Base-by-base conservation (phyloP, 2,888 invertebrate species). In the Drosophila cracens region DNA sequence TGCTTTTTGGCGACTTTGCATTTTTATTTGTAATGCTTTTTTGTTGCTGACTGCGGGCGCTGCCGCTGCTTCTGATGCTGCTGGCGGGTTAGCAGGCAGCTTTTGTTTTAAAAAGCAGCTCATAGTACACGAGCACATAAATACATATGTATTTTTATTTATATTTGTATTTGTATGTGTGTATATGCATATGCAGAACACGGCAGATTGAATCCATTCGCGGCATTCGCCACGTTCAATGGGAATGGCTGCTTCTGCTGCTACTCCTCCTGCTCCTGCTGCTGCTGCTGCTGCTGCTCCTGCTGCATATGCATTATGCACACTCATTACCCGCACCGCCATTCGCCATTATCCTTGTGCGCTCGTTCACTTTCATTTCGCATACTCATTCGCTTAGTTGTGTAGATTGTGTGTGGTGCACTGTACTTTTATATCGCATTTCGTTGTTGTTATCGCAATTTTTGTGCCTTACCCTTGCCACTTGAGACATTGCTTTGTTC, bases 361-460 rank as follows among this genome's bases (percentile, higher is more conserved):
- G 82, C 89, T 89, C 87, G 88, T 89, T 90, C 90, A 88, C 87
- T 88, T 88, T 90, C 90, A 88, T 88, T 88, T 89, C 76, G 74
- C 88, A 82, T 85, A 81, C 81, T 69, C 76, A 78, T 68, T 74
- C 76, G 74, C 69, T 69, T 67, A 36, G 56, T 58, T 75, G 40
- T 74, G 58, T 59, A 58, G 27, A 54, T 48, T 66, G 58, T 60
- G 61, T 62, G 36, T 74, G 61, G 63, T 74, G 77, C 68, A 81
- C 74, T 81, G 82, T 81, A 81, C 75, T 80, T 75, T 57, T 81
- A 58, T 71, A 67, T 70, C 62, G 82, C 62, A 65, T 74, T 80
- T 74, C 72, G 58, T 70, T 67, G 76, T 69, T 81, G 78, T 77
- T 80, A 81, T 80, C 78, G 82, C 79, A 81, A 81, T 80, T 77